phyloP scores from a whole-genome alignment of 1,140 invertebrate genomes.

The Zaprionus ghesquierei region DNA sequence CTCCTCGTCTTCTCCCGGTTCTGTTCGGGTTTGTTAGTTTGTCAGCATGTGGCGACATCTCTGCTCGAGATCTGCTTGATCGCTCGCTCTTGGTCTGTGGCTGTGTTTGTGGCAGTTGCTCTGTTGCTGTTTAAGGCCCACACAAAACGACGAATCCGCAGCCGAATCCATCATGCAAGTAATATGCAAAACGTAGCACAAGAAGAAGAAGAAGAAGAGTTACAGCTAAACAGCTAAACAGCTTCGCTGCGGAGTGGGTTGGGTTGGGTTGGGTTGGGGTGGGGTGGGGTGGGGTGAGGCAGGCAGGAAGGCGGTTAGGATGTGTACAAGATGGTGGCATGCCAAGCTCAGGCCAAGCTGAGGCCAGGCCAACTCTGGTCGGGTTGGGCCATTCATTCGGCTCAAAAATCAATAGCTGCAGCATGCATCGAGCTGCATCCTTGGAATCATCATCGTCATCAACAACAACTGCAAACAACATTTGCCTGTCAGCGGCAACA shows the following conservation, averaged over 20 bases:
- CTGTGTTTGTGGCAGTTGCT: neutral
- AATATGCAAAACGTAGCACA: constrained; percentile 67
- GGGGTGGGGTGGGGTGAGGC: neutral
- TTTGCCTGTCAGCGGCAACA: constrained; percentile 80
- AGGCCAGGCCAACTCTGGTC: neutral
- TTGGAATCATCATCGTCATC: constrained; percentile 81
- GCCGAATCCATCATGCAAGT: constrained; percentile 73
- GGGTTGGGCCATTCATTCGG: constrained; percentile 51
- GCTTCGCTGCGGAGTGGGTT: neutral
- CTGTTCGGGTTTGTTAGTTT: constrained; percentile 15
- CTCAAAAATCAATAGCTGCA: constrained; percentile 62
- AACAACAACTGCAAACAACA: constrained; percentile 81
- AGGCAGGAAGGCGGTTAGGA: constrained; percentile 9
- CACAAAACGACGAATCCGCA: constrained; percentile 67
- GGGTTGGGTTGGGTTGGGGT: too few species aligned
- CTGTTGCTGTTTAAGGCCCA: constrained; percentile 54
- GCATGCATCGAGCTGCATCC: constrained; percentile 45
- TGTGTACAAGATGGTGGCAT: constrained; percentile 2
- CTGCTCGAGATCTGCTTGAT: neutral
- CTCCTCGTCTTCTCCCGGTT: constrained; percentile 51
- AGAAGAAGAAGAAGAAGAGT: neutral
- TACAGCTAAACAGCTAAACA: constrained; percentile 15
- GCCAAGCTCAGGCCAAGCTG: constrained; percentile 2
- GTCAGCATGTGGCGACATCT: constrained; percentile 44
- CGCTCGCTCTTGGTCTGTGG: neutral